phyloP scores from a whole-genome alignment of 2,113 vertebrate genomes.

The Lanius collurio region DNA sequence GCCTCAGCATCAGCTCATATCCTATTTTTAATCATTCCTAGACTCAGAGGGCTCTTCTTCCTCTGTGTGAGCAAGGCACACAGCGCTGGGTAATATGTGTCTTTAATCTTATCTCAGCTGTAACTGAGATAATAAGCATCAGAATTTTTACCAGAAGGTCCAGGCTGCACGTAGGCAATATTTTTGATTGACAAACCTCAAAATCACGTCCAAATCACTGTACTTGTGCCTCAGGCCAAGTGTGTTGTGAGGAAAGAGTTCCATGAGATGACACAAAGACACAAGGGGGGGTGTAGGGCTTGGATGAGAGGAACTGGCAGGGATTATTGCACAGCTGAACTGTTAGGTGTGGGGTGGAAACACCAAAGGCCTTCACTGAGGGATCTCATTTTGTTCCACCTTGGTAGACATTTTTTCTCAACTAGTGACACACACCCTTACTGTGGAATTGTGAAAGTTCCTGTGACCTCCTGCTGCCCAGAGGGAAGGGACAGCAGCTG shows the following conservation, averaged over 20 bases:
- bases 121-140: slow-evolving; percentile 42
- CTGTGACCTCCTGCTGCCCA: not conserved
- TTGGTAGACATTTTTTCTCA: not conserved
- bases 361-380: not conserved
- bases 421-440: not conserved
- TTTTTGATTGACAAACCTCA: slow-evolving; percentile 45
- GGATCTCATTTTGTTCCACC: not conserved
- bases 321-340: not conserved
- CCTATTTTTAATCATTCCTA: slow-evolving; percentile 59
- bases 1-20: slow-evolving; percentile 56
- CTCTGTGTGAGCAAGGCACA: slow-evolving; percentile 6
- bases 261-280: not conserved
- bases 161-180: slow-evolving; percentile 25
- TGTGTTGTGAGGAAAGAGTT: not conserved
- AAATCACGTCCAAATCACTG: not conserved
- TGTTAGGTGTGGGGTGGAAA: not conserved
- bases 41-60: slow-evolving; percentile 54
- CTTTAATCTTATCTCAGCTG: slow-evolving; percentile 66
- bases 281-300: not conserved
- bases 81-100: slow-evolving; percentile 45
- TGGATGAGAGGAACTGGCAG: not conserved
- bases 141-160: slow-evolving; percentile 18
- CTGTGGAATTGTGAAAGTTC: not conserved
- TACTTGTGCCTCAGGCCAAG: not conserved
- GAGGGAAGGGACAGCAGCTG: not conserved